Evolutionary conservation across 2,113 vertebrate genomes (phyloP).

Genomic region (Chaetorhynchus papuensis): DNA sequence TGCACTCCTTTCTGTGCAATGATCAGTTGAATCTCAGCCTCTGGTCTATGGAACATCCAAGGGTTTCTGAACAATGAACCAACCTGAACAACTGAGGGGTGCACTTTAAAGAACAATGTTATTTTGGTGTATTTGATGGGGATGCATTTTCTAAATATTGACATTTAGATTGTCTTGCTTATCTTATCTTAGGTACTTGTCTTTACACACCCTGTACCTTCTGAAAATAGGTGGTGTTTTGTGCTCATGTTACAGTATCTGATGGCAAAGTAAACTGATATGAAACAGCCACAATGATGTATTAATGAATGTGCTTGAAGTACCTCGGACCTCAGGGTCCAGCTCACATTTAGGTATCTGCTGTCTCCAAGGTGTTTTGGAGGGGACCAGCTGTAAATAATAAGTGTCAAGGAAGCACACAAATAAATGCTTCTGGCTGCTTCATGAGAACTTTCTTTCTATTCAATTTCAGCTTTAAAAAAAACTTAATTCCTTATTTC

Average conservation of each 20-base stretch:
- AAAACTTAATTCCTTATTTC: neutral
- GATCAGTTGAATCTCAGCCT: neutral
- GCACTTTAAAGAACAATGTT: neutral
- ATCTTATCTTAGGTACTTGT: neutral
- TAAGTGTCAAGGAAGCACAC: neutral
- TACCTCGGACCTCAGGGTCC: neutral
- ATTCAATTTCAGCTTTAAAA: neutral
- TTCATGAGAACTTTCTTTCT: neutral
- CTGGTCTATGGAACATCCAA: neutral
- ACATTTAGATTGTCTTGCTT: neutral
- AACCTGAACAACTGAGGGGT: neutral
- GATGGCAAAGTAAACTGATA: neutral
- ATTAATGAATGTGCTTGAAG: neutral
- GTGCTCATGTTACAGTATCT: neutral
- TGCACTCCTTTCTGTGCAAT: neutral
- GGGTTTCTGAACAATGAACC: neutral
- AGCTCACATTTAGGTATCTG: neutral
- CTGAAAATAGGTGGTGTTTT: neutral
- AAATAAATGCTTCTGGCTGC: neutral
- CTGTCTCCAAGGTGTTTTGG: neutral
- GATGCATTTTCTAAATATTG: neutral
- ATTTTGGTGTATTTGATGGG: neutral
- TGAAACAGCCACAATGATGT: neutral
- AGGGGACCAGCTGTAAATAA: neutral
- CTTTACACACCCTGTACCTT: neutral